Conservation (phyloP, 1,140 invertebrate species). For the Aphidius gifuensis region DNA sequence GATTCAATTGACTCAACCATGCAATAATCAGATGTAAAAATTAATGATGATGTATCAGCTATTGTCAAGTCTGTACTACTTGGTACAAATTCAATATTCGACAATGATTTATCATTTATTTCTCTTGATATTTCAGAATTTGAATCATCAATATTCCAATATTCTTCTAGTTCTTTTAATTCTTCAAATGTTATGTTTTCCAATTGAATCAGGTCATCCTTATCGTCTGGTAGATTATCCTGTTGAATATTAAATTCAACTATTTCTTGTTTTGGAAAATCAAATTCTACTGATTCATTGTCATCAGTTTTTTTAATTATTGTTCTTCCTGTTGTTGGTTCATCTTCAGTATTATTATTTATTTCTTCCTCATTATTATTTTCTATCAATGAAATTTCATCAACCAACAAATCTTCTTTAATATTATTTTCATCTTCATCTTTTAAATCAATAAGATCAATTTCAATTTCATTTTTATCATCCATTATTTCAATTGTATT, state of each 20-base stretch:
- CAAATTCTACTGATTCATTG: neutral
- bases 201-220: neutral
- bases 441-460: conserved; percentile 3
- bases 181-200: conserved; percentile 1
- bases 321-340: neutral
- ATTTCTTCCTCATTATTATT: neutral
- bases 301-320: neutral
- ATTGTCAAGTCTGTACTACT: neutral
- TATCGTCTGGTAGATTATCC: no score
- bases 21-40: no score
- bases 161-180: conserved; percentile 7
- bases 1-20: no score
- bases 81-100: neutral
- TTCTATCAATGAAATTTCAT: neutral
- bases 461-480: neutral
- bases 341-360: neutral
- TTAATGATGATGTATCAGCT: neutral
- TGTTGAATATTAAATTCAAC: no score
- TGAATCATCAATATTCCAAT: neutral
- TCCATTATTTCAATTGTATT: no score
- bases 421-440: neutral
- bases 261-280: neutral
- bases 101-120: neutral
- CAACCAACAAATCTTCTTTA: neutral
- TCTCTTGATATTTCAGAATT: neutral